phyloP scores from a whole-genome alignment of 2,797 vertebrate species.

The Sorex maritimensis region DNA sequence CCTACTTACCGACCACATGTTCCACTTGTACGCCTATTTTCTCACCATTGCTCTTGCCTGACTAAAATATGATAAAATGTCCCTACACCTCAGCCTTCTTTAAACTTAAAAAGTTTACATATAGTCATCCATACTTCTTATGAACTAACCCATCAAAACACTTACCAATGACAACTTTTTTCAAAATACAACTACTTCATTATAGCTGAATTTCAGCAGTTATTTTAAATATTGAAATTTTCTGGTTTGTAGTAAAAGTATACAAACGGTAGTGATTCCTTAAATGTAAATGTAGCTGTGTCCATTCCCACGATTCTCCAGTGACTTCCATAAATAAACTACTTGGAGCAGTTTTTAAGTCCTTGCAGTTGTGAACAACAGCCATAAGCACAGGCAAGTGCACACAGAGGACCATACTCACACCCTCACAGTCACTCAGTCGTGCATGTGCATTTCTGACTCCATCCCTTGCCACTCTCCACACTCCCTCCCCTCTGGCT shows the following conservation, averaged over 20 bases:
- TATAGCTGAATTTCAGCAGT: slow-evolving; percentile 35
- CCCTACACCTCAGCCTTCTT: neutral
- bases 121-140: neutral
- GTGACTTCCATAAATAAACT: neutral
- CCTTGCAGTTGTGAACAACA: neutral
- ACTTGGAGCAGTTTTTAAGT: neutral
- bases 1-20: neutral
- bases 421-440: neutral
- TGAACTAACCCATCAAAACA: slow-evolving; percentile 15
- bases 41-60: neutral
- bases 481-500: neutral
- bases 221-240: slow-evolving; percentile 56
- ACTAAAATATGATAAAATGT: slow-evolving; percentile 38
- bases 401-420: neutral
- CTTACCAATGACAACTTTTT: neutral
- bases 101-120: slow-evolving; percentile 21
- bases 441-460: neutral
- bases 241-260: slow-evolving; percentile 9
- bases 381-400: accelerated
- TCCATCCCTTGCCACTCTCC: neutral
- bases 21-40: neutral
- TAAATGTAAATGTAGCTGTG: neutral
- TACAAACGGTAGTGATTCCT: neutral
- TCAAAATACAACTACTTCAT: neutral
- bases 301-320: neutral